Base-by-base conservation (phyloP, 1,140 invertebrate species). In the Grapholita molesta region DNA sequence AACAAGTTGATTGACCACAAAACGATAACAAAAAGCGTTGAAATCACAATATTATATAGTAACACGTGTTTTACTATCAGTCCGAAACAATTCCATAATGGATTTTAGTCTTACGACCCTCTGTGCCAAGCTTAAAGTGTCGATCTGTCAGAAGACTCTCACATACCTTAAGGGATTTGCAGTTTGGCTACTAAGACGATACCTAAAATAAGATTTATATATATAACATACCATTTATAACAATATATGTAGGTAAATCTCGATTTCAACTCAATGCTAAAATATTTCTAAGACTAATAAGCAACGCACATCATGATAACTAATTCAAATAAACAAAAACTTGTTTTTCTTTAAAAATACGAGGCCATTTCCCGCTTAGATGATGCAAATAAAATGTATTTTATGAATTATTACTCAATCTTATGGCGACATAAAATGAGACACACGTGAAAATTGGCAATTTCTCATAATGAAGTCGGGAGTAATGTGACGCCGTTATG, bases 361-460 rank as follows among this genome's bases (percentile, higher is more conserved):
- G 75, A 77, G 35, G 70, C 74, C 72, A 76, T 84, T 84, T 77
- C 82, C 79, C 78, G 71, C 73, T 78, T 69, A 82, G 65, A 75
- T 72, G 78, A 80, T 85, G 79, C 78, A 88, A 88, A 87, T 83
- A 84, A 78, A 84, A 80, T 79, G 73, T 78, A 69, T 66, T 71
- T 68, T 52, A 64, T 86, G 82, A 91, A 76, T 85, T 85, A 91
- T 89, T 81, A 80, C 74, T 81, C 87, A 89, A 91, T 91, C 84
- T 89, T 73, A 79, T 79, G 82, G 76, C 78, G 80, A 82, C 84
- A 83, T 83, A 80, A 82, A 84, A 80, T 79, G 78, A 80, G 80
- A 83, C 82, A 87, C 79, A 86, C 86, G 82, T 87, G 82, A 88
- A 89, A 89, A 91, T 91, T 89, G 87, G 80, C 89, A 87, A 89